A percentile compares a stretch with the other conserved stretches of the same genome.
These are phyloP conservation scores for Gandaritis pyraliata DNA, from an alignment of 2,888 invertebrate species.

Conservation along the genomic window DNA sequence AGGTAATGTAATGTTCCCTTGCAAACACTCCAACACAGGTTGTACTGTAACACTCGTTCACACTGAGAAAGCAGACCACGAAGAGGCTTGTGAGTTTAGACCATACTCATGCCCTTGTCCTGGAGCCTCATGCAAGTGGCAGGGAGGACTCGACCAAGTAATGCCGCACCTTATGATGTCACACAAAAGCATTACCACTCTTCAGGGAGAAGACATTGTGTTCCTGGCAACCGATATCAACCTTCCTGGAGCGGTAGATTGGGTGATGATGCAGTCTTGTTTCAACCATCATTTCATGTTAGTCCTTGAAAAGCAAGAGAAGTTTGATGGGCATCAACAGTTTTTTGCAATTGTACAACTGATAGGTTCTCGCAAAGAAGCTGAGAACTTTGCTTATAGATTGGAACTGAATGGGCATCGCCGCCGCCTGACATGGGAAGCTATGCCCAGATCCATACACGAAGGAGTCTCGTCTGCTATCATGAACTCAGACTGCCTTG, in stretches of 20 bases:
- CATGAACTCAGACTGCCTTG: conserved; percentile 98
- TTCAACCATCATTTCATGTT: conserved; percentile 99
- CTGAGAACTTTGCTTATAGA: conserved; percentile 99
- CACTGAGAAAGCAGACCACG: conserved; percentile 99
- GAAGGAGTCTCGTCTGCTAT: conserved; percentile 99
- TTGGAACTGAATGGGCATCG: conserved; percentile 98
- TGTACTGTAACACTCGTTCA: conserved; percentile 96
- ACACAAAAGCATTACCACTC: conserved; percentile 98
- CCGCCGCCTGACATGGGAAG: conserved; percentile 98
- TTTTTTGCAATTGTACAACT: conserved; percentile 99
- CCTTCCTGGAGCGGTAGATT: conserved; percentile 99
- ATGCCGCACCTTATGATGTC: conserved; percentile 99
- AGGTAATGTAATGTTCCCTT: conserved; percentile 98
- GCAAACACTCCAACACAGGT: conserved; percentile 98
- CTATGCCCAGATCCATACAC: conserved; percentile 98
- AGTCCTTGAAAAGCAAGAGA: conserved; percentile 99
- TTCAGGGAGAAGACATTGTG: conserved; percentile 99
- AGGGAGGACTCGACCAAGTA: conserved; percentile 98
- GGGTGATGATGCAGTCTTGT: conserved; percentile 99
- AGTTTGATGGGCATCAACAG: conserved; percentile 97
- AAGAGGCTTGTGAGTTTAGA: conserved; percentile 98
- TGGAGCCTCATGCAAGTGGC: conserved; percentile 99
- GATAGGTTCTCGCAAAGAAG: conserved; percentile 99
- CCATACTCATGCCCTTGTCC: conserved; percentile 99
- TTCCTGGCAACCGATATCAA: conserved; percentile 99